Evolutionary conservation across 2,113 vertebrate species (phyloP).

Genomic region (Pithys albifrons): DNA sequence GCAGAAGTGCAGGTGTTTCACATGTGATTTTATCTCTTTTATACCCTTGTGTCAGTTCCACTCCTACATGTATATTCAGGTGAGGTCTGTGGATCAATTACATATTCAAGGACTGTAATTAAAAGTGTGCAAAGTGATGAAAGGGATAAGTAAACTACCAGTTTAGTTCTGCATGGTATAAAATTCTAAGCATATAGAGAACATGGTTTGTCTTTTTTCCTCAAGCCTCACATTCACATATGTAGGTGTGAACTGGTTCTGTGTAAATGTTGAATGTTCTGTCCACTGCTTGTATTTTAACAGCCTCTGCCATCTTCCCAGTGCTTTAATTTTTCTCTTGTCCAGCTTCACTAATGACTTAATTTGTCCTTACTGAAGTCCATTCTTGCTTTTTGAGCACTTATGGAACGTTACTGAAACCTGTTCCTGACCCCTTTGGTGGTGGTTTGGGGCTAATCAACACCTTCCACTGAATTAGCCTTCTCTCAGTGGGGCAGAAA

Average conservation of each 20-base stretch:
- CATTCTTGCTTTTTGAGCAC: background rate
- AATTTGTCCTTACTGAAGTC: background rate
- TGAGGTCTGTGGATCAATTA: background rate
- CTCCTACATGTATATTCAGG: rapidly evolving
- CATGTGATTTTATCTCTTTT: background rate
- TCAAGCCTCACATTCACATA: rapidly evolving
- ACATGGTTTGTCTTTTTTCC: background rate
- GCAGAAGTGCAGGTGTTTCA: background rate
- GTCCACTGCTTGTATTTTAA: background rate
- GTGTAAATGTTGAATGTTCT: background rate
- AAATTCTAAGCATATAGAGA: background rate
- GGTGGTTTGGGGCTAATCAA: background rate
- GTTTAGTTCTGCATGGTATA: background rate
- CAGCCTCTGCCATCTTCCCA: background rate
- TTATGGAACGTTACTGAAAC: background rate
- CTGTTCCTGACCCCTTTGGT: background rate
- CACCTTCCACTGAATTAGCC: background rate
- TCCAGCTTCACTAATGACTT: background rate
- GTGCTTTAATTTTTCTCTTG: background rate
- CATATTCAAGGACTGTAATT: background rate
- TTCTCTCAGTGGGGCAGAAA: background rate
- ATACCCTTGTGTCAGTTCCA: background rate
- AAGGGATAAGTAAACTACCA: background rate
- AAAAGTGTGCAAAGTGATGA: background rate
- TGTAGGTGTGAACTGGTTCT: too few relatives aligned